Evolutionary conservation across 2,113 vertebrate genomes (phyloP).

Genomic region (Todiramphus saurophagus): DNA sequence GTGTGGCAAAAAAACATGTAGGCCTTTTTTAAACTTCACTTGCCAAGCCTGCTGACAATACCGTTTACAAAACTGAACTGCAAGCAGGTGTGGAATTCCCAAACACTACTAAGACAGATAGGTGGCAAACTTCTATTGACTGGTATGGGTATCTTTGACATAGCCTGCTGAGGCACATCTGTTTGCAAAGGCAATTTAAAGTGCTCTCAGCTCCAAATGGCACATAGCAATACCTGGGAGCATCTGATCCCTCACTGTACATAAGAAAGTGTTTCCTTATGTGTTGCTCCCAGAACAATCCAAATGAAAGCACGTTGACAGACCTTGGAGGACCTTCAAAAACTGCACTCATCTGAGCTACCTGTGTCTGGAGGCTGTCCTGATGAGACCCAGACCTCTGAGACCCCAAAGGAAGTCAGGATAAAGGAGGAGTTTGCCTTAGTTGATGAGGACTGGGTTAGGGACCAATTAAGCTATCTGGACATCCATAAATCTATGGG

Average conservation of each 20-base stretch:
- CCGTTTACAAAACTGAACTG: background rate
- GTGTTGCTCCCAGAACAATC: background rate
- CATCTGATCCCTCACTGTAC: background rate
- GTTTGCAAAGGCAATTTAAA: background rate
- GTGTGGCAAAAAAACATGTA: background rate
- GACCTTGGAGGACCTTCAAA: background rate
- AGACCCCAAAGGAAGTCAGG: too few relatives aligned
- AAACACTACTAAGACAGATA: background rate
- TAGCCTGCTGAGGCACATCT: background rate
- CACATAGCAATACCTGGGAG: background rate
- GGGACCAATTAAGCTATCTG: too few relatives aligned
- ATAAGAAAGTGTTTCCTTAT: background rate
- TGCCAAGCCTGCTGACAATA: background rate
- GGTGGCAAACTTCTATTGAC: background rate
- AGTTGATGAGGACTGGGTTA: too few relatives aligned
- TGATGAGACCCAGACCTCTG: too few relatives aligned
- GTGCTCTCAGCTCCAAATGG: background rate
- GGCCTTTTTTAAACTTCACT: background rate
- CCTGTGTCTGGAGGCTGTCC: background rate
- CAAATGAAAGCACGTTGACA: rapidly evolving
- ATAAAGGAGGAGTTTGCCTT: too few relatives aligned
- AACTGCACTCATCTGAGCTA: background rate
- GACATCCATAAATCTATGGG: too few relatives aligned
- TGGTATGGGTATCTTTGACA: background rate
- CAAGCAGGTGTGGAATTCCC: background rate